phyloP scores from a whole-genome alignment of 2,113 vertebrate genomes.

The Saccopteryx bilineata region DNA sequence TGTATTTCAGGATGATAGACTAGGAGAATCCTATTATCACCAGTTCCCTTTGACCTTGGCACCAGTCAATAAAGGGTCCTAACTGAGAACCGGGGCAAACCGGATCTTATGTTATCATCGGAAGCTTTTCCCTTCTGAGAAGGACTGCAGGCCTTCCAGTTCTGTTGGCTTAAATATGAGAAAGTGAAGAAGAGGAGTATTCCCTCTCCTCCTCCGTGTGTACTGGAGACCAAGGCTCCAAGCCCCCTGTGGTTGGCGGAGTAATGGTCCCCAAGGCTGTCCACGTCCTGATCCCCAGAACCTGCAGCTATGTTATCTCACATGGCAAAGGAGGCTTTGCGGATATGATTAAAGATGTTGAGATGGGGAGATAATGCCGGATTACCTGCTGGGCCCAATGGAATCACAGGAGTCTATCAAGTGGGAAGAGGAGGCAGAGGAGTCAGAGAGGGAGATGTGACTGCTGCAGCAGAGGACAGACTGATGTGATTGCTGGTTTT shows the following conservation, averaged over 20 bases:
- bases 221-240: not conserved
- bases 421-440: not conserved
- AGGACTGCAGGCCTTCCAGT: not conserved
- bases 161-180: too few relatives aligned
- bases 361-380: too few relatives aligned
- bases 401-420: not conserved
- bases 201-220: not conserved
- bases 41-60: too few relatives aligned
- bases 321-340: not conserved
- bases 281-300: too few relatives aligned
- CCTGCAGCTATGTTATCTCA: too few relatives aligned
- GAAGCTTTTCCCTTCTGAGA: not conserved
- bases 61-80: not conserved
- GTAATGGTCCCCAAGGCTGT: not conserved
- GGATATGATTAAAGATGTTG: not conserved
- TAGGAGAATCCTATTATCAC: not conserved
- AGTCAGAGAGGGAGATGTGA: not conserved
- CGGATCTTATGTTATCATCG: too few relatives aligned
- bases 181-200: not conserved
- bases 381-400: not conserved
- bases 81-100: not conserved
- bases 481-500: not conserved
- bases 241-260: not conserved
- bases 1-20: rapidly evolving
- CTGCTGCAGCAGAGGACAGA: rapidly evolving